These are phyloP conservation scores for Blennius ocellaris DNA, from an alignment of 2,113 vertebrate genomes.

Conservation along the genomic window DNA sequence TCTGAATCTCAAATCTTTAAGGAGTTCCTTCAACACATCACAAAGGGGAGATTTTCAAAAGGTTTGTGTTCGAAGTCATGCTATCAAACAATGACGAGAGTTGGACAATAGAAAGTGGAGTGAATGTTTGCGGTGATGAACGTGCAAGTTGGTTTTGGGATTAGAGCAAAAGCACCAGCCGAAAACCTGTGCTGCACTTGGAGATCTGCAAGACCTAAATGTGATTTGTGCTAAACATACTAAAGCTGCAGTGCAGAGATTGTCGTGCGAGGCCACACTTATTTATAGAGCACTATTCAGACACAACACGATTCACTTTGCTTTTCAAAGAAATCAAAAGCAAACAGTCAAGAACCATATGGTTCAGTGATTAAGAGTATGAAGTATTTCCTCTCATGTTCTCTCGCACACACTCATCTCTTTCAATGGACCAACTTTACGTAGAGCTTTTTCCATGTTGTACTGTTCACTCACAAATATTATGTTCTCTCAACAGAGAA, in stretches of 20 bases:
- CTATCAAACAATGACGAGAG: slow-evolving; percentile 3
- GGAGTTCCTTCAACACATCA: slow-evolving; percentile 8
- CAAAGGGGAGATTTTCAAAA: slow-evolving; percentile 11
- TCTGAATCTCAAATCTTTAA: slow-evolving; percentile 15
- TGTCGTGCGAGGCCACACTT: no score
- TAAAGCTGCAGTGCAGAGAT: background rate
- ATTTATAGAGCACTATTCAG: no score
- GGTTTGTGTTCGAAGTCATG: background rate
- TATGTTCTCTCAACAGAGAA: no score
- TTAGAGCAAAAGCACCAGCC: background rate
- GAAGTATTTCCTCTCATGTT: no score
- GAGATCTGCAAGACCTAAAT: background rate
- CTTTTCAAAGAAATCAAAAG: no score
- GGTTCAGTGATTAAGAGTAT: no score
- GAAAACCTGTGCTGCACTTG: slow-evolving; percentile 1
- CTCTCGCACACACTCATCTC: no score
- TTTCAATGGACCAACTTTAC: no score
- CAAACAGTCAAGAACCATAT: no score
- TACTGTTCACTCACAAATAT: no score
- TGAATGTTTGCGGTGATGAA: slow-evolving; percentile 4
- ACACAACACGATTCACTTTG: no score
- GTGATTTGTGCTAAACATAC: slow-evolving; percentile 7
- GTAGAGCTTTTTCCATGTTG: no score
- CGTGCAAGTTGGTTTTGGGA: background rate
- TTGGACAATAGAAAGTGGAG: slow-evolving; percentile 4